Base-by-base conservation (phyloP, 30 jellyfish, hydroid and myxozoan genomes). In the Aurelia sp. region DNA sequence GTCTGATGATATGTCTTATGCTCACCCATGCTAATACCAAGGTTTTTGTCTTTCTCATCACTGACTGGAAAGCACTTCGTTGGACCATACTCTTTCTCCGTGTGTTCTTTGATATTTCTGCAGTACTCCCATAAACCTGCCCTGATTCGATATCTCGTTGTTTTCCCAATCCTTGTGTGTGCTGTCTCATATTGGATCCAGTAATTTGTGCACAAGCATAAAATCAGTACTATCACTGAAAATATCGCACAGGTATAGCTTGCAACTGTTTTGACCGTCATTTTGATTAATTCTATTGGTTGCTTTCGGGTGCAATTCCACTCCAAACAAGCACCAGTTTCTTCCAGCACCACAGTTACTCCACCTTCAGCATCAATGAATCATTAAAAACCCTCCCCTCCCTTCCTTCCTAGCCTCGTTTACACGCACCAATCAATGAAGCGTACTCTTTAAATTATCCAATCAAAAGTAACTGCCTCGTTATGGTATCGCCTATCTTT, bases 221-320 rank as follows among this genome's bases (percentile, higher is more conserved):
- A 53, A 35, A 94, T 86, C 18, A 93, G 52, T 40, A 93, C 96
- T 18, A 93, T 40, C 16, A 93, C 96, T 15, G 98, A 71, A 57
- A 93, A 88, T 19, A 93, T 80, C 12, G 97, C 91, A 78, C 98
- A 93, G 52, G 92, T 76, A 41, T 86, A 81, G 31, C 93, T 86
- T 4, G 97, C 91, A 47, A 84, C 91, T 22, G 98, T 93, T 84
- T 93, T 93, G 13, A 88, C 83, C 20, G 97, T 68, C 98, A 93
- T 93, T 27, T 2, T 74, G 13, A 55, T 5, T 8, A n/a, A 15
- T 21, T 44, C 16, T 7, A n/a, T 44, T 69, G 18, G 55, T 3
- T 44, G 55, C 15, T 44, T 27, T 44, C 55, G 17, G 55, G 55
- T 61, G 35, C 15, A n/a, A n/a, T 7, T 19, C 71, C 33, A 6